A percentile compares a stretch with the other conserved stretches of the same genome.
Conservation (phyloP, 2,113 vertebrate species). For the Thunnus maccoyii region DNA sequence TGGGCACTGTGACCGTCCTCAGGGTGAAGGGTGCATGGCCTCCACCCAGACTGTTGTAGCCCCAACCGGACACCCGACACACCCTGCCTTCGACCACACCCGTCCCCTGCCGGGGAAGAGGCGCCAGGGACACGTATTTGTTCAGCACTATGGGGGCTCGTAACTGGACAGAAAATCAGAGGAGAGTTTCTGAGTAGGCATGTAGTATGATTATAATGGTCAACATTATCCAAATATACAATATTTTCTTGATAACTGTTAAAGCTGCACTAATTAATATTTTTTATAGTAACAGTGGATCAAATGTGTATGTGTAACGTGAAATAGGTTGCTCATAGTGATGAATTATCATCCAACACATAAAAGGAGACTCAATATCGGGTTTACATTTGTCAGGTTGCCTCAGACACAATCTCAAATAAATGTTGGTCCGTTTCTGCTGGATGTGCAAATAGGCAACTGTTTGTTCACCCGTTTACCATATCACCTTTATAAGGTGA, state of each 20-base stretch:
- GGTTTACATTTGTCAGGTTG: neutral
- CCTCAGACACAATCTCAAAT: neutral
- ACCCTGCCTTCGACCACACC: constrained; percentile 73
- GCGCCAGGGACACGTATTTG: constrained; percentile 80
- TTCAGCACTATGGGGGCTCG: constrained; percentile 80
- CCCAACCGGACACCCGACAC: constrained; percentile 88
- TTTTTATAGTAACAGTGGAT: neutral
- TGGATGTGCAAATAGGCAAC: neutral
- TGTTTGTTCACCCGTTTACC: neutral
- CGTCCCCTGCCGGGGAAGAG: constrained; percentile 80
- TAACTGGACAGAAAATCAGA: constrained; percentile 72
- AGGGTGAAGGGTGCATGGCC: constrained; percentile 74
- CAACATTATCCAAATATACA: neutral
- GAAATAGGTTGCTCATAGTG: no score
- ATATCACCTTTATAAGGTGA: neutral
- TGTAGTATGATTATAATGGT: neutral
- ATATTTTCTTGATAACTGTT: neutral
- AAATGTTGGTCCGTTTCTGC: neutral
- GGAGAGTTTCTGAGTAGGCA: neutral
- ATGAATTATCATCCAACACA: no score
- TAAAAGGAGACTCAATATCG: no score
- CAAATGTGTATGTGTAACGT: neutral
- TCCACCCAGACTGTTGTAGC: constrained; percentile 69
- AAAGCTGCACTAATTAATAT: neutral
- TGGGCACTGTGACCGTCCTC: constrained; percentile 80